Evolutionary conservation across 64 coral and sea anemone species (phyloP).

Genomic region (Cladopsammia gracilis): DNA sequence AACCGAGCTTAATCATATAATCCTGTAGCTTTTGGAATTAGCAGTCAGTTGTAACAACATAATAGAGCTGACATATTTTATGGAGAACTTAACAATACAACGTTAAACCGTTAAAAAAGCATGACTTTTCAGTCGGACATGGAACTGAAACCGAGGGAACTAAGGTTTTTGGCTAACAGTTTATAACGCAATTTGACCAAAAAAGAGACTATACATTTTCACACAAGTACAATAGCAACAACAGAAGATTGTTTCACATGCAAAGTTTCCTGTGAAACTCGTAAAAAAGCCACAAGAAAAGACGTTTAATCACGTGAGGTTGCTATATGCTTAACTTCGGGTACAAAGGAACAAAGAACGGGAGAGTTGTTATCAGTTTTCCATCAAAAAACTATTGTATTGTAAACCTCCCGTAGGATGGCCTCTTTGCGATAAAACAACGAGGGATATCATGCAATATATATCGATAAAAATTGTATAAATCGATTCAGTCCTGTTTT

Average conservation of each 20-base stretch:
- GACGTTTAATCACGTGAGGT: not conserved
- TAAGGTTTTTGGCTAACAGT: too few relatives aligned
- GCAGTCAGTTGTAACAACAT: not conserved
- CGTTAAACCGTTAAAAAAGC: too few relatives aligned
- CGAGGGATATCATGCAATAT: not conserved
- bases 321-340: conserved; percentile 10
- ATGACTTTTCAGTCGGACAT: too few relatives aligned
- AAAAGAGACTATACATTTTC: too few relatives aligned
- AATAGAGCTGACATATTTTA: not conserved
- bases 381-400: not conserved
- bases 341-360: conserved; percentile 11
- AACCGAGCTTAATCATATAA: not conserved
- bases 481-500: too few relatives aligned
- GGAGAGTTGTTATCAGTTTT: not conserved
- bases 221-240: too few relatives aligned
- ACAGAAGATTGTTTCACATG: too few relatives aligned
- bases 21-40: not conserved
- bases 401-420: not conserved
- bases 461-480: too few relatives aligned
- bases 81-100: too few relatives aligned
- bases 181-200: too few relatives aligned
- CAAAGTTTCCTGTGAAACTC: not conserved
- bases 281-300: not conserved
- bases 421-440: not conserved
- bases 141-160: too few relatives aligned